These are phyloP conservation scores for Geotrypetes seraphini DNA, from an alignment of 2,797 vertebrate genomes.

Conservation along the genomic window DNA sequence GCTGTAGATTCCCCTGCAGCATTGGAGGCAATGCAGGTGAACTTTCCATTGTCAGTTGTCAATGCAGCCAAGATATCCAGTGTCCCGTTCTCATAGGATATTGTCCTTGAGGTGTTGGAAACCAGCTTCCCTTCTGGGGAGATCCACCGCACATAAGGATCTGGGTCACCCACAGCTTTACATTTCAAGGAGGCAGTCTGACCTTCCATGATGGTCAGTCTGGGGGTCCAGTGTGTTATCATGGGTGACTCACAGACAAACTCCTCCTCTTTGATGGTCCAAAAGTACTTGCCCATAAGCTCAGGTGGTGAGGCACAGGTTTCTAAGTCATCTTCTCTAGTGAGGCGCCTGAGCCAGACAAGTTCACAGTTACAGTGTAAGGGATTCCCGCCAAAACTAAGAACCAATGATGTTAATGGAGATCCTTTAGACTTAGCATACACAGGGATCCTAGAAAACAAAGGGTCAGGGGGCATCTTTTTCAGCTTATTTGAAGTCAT, in stretches of 20 bases:
- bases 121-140: slow-evolving; percentile 79
- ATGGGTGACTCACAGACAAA: slow-evolving; percentile 83
- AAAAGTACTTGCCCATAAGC: slow-evolving; percentile 81
- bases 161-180: slow-evolving; percentile 82
- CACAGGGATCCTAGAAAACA: slow-evolving; percentile 77
- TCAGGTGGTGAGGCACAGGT: slow-evolving; percentile 76
- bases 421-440: slow-evolving; percentile 77
- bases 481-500: slow-evolving; percentile 90
- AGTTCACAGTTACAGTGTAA: slow-evolving; percentile 87
- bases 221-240: slow-evolving; percentile 77
- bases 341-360: slow-evolving; percentile 75
- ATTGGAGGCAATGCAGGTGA: slow-evolving; percentile 86
- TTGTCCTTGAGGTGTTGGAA: slow-evolving; percentile 71
- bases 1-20: slow-evolving; percentile 84
- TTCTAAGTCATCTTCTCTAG: slow-evolving; percentile 79
- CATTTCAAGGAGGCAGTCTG: slow-evolving; percentile 76
- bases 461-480: slow-evolving; percentile 79
- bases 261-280: slow-evolving; percentile 83
- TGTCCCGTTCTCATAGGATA: slow-evolving; percentile 80
- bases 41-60: slow-evolving; percentile 69
- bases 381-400: slow-evolving; percentile 81
- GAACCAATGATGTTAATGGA: slow-evolving; percentile 64
- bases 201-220: slow-evolving; percentile 62
- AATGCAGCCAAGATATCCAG: slow-evolving; percentile 74
- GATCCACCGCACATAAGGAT: slow-evolving; percentile 84